Conservation (phyloP, 2,888 invertebrate genomes). For the Noctua janthina region DNA sequence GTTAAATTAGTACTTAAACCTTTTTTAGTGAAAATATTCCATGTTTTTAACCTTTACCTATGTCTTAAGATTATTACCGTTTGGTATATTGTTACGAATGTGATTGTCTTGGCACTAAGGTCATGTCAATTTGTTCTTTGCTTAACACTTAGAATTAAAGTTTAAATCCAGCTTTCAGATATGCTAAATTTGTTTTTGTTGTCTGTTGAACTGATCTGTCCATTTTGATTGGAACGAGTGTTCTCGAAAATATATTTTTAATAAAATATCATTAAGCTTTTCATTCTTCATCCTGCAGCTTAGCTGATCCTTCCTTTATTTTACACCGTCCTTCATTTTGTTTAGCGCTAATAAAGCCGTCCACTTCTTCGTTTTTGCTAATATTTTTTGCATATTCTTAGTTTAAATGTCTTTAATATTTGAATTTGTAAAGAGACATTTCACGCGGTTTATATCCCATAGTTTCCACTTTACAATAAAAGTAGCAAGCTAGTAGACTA, state of each 20-base stretch:
- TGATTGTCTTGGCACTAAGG: slow-evolving; percentile 77
- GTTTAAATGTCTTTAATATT: slow-evolving; percentile 41
- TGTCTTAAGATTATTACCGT: slow-evolving; percentile 65
- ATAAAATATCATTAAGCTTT: slow-evolving; percentile 86
- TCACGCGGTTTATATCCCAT: slow-evolving; percentile 46
- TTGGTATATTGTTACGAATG: slow-evolving; percentile 71
- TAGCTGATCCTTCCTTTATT: slow-evolving; percentile 74
- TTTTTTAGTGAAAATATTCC: slow-evolving; percentile 72
- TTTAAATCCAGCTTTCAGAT: slow-evolving; percentile 86
- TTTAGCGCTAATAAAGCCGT: slow-evolving; percentile 48
- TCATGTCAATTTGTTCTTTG: slow-evolving; percentile 79
- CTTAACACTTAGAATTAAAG: slow-evolving; percentile 70
- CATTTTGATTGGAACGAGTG: slow-evolving; percentile 85
- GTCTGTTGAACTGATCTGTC: slow-evolving; percentile 85
- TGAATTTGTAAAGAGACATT: slow-evolving; percentile 44
- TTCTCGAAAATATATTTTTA: slow-evolving; percentile 88
- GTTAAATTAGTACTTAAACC: slow-evolving; percentile 70
- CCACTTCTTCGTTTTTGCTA: slow-evolving; percentile 57
- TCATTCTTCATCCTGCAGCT: slow-evolving; percentile 86
- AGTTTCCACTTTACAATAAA: slow-evolving; percentile 46
- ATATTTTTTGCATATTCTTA: slow-evolving; percentile 63
- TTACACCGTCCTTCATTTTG: slow-evolving; percentile 60
- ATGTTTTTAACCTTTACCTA: slow-evolving; percentile 72
- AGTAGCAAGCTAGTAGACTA: slow-evolving; percentile 42
- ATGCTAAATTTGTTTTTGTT: slow-evolving; percentile 79